phyloP scores from a whole-genome alignment of 1,140 invertebrate genomes.

The Diorhabda carinulata region DNA sequence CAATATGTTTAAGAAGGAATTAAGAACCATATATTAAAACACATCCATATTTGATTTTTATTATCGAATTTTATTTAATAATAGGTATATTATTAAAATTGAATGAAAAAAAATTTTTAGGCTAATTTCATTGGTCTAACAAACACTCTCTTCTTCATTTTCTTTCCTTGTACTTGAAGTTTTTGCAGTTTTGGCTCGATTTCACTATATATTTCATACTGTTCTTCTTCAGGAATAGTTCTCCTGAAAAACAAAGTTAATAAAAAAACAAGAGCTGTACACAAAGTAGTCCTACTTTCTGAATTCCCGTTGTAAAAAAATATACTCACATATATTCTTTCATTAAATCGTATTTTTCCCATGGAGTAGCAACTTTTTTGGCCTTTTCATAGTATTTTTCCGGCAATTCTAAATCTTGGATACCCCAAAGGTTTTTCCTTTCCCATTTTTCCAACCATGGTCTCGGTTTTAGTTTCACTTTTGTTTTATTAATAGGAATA shows the following conservation, averaged over 20 bases:
- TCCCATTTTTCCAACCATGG: conserved; percentile 89
- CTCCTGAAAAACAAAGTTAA: conserved; percentile 50
- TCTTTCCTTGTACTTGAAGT: conserved; percentile 62
- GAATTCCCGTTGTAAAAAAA: background rate
- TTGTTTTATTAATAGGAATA: conserved; percentile 83
- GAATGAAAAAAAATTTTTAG: conserved; percentile 36
- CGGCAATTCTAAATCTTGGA: conserved; percentile 61
- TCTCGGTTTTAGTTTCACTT: conserved; percentile 77
- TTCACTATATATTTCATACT: conserved; percentile 79
- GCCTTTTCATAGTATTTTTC: conserved; percentile 59
- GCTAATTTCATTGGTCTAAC: conserved; percentile 59
- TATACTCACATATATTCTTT: conserved; percentile 74
- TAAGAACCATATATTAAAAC: too few relatives aligned
- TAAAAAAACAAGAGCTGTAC: background rate
- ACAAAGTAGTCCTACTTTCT: background rate
- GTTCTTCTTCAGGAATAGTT: conserved; percentile 84
- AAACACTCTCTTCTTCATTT: conserved; percentile 64
- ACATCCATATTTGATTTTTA: too few relatives aligned
- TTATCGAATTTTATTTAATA: too few relatives aligned
- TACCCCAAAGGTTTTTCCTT: conserved; percentile 71
- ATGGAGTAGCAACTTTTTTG: conserved; percentile 62
- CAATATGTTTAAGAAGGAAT: too few relatives aligned
- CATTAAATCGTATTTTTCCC: conserved; percentile 93
- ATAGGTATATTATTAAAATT: too few relatives aligned
- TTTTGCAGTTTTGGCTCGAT: conserved; percentile 70